These are phyloP conservation scores for Nycticorax nycticorax DNA, from an alignment of 2,113 vertebrate species.

Conservation along the genomic window DNA sequence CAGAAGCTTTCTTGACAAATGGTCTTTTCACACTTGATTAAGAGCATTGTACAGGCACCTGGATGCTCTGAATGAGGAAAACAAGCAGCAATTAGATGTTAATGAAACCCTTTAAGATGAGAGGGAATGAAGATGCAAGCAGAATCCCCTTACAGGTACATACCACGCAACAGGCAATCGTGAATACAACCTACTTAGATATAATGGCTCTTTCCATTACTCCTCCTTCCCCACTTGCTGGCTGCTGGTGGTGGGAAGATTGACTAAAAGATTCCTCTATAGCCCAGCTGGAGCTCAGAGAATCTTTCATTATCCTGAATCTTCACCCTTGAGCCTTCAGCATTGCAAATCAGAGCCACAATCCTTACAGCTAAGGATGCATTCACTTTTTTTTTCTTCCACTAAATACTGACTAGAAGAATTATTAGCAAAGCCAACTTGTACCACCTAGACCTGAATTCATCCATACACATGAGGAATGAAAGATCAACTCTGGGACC, in stretches of 20 bases:
- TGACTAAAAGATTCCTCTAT: not conserved
- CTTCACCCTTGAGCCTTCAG: not conserved
- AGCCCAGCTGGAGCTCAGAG: not conserved
- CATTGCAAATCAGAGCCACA: not conserved
- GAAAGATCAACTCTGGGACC: not conserved
- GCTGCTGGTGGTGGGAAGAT: not conserved
- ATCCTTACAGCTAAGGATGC: not conserved
- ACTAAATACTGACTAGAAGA: not conserved
- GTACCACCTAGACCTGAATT: not conserved
- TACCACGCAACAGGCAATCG: not conserved
- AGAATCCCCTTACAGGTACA: not conserved
- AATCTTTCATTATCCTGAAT: not conserved
- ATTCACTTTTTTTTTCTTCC: not conserved
- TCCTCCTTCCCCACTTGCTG: not conserved
- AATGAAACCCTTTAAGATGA: not conserved
- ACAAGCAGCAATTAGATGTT: conserved; percentile 24
- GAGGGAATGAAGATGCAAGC: not conserved
- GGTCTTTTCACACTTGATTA: not conserved
- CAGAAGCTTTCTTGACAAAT: not conserved
- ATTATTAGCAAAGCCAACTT: not conserved
- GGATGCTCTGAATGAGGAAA: conserved; percentile 28
- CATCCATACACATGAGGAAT: not conserved
- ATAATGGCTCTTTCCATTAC: not conserved
- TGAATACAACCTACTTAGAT: not conserved
- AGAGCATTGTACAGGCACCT: not conserved